Base-by-base conservation (phyloP, 2,113 vertebrate genomes). In the Melanerpes aurifrons region DNA sequence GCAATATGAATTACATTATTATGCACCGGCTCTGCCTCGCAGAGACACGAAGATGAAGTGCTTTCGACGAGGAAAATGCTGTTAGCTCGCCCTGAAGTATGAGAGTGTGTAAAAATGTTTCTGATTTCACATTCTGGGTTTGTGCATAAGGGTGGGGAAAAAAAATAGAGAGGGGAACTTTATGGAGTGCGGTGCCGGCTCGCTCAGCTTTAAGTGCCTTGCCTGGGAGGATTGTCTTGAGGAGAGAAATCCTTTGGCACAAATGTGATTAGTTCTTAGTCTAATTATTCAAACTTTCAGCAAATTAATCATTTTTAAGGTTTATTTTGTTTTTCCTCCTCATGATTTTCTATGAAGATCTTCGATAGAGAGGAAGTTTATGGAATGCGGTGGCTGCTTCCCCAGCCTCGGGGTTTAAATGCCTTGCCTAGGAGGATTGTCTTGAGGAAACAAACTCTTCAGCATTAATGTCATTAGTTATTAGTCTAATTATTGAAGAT, bases 1-100 rank as follows among this genome's bases (percentile, higher is more conserved):
- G 98, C 98, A 98, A 98, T 98, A 99, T 98, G 99, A 99, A 99
- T 99, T 98, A 98, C 98, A 99, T 99, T 99, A 99, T 99, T 99
- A 99, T 99, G 99, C 99, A 99, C 98, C 98, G 98, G 98, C 98
- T 98, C 98, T 98, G 98, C 98, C 98, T 99, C 97, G 98, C 98
- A 98, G 97, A 98, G 99, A 99, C 99, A 99, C 98, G 98, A 99
- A 99, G 99, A 99, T 99, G 98, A 99, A 99, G 99, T 99, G 98
- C 98, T 98, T 98, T 98, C 96, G 98, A 98, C 98, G 98, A 98
- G 98, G 99, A 98, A 99, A 99, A 99, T 99, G 98, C 98, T 99
- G 99, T 99, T 99, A 99, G 98, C 94, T 97, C 98, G 98, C 98
- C 98, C 98, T 99, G 99, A 99, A 99, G 99, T 99, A 99, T 99